A percentile compares a stretch with the other conserved stretches of the same genome.
Evolutionary conservation across 2,888 invertebrate species (phyloP).

Genomic region (Elaeidobius kamerunicus): DNA sequence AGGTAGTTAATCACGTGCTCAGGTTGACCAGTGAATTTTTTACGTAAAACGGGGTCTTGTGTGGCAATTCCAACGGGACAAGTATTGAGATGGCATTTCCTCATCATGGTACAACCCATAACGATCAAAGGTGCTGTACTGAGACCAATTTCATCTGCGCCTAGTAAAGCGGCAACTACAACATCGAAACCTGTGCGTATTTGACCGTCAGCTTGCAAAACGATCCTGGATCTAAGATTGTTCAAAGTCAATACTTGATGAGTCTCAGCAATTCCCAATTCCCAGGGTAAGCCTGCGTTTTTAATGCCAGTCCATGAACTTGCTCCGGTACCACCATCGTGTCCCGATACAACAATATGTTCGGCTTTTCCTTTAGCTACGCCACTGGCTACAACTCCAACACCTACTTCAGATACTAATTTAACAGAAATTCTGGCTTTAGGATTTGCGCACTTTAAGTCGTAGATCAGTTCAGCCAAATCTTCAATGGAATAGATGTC

Average conservation of each 20-base stretch:
- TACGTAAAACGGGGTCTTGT: slow-evolving; percentile 91
- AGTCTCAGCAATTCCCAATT: slow-evolving; percentile 96
- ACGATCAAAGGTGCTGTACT: slow-evolving; percentile 97
- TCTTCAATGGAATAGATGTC: slow-evolving; percentile 99
- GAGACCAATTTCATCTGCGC: slow-evolving; percentile 98
- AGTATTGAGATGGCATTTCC: slow-evolving; percentile 98
- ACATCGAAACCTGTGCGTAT: slow-evolving; percentile 94
- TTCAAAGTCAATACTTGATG: slow-evolving; percentile 95
- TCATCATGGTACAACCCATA: slow-evolving; percentile 99
- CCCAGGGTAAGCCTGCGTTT: slow-evolving; percentile 97
- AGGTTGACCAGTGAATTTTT: slow-evolving; percentile 96
- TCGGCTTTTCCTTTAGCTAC: slow-evolving; percentile 73
- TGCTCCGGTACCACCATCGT: slow-evolving; percentile 99
- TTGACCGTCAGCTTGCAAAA: slow-evolving; percentile 96
- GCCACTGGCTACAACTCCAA: slow-evolving; percentile 98
- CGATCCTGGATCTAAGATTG: slow-evolving; percentile 87
- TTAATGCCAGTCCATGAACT: slow-evolving; percentile 99
- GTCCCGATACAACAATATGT: slow-evolving; percentile 97
- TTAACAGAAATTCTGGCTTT: slow-evolving; percentile 94
- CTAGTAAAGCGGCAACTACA: slow-evolving; percentile 89
- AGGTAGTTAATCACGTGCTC: slow-evolving; percentile 97
- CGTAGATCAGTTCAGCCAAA: slow-evolving; percentile 96
- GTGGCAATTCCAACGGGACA: slow-evolving; percentile 99
- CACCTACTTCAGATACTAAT: slow-evolving; percentile 91
- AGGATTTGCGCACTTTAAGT: slow-evolving; percentile 96